Percentiles rank a stretch among this genome's conserved stretches.
phyloP scores from a whole-genome alignment of 2,113 vertebrate species.

The Oncorhynchus keta region DNA sequence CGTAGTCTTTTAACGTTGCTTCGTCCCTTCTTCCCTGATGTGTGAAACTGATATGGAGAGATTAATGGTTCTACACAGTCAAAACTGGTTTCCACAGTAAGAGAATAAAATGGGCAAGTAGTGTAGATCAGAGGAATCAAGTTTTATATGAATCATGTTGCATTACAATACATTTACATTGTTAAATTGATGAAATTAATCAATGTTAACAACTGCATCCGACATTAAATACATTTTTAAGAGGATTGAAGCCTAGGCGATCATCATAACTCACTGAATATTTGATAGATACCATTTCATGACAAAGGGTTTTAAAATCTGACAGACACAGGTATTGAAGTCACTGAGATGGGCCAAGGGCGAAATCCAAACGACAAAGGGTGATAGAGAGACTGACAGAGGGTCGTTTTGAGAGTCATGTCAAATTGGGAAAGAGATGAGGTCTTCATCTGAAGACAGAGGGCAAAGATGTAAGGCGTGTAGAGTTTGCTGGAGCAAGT shows the following conservation, averaged over 20 bases:
- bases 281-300: conserved; percentile 12
- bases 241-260: too few relatives aligned
- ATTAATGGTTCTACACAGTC: too few relatives aligned
- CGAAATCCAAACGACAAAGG: background rate
- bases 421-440: background rate
- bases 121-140: too few relatives aligned
- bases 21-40: too few relatives aligned
- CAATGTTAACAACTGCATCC: too few relatives aligned
- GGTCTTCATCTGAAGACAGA: background rate
- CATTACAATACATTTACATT: too few relatives aligned
- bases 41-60: too few relatives aligned
- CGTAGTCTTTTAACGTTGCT: conserved; percentile 8
- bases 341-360: conserved; percentile 2
- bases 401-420: background rate
- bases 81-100: too few relatives aligned
- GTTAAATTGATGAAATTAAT: too few relatives aligned
- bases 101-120: too few relatives aligned
- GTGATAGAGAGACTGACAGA: conserved; percentile 7
- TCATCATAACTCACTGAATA: background rate
- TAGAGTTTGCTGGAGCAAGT: background rate
- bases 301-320: conserved; percentile 11
- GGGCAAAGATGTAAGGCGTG: background rate
- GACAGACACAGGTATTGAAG: background rate
- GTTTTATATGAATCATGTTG: too few relatives aligned
- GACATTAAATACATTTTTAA: too few relatives aligned